Evolutionary conservation across 2,888 invertebrate species (phyloP), one percentile per base, ranked within the genome.

Genomic region (Meghimatium bilineatum): DNA sequence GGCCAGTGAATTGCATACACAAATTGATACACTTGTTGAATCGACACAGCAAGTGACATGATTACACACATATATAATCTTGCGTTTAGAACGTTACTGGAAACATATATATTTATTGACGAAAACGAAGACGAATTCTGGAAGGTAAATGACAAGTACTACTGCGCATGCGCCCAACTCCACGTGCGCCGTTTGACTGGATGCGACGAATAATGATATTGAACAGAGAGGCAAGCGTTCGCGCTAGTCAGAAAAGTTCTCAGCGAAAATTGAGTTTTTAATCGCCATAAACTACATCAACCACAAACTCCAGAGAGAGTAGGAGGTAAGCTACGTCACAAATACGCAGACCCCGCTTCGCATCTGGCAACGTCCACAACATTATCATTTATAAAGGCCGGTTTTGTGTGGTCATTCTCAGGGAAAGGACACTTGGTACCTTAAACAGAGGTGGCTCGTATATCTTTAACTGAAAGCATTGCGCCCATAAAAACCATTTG

Each of bases 131-230:
- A 17, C 5, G 10, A 38, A 23, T 26, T 36, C 34, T 5, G n/a
- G 23, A 38, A 38, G 8, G 20, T 20, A 26, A 1, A 56, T 26
- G 34, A 36, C 10, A 36, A 38, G 38, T 26, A 36, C 1, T 36
- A 34, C 36, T 60, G 76, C 52, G 76, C 76, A 76, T 76, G 76
- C 60, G 76, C 23, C 17, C 3, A 6, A 56, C 36, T 76, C 60
- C 76, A 76, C 76, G 76, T 60, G 76, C 60, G 60, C 34, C 17
- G 60, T 76, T 34, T 76, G 36, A 29, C 76, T 56, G 76, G 56
- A 36, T 36, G 56, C 56, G 20, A 23, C 52, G 17, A 49, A 76
- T 60, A 32, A 60, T 60, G 36, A 76, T 76, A 76, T 60, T 60
- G 12, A 76, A 76, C 8, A 34, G 60, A 32, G 76, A 29, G 60